Conservation (phyloP, 2,888 invertebrate genomes). For the Rhagonycha fulva region DNA sequence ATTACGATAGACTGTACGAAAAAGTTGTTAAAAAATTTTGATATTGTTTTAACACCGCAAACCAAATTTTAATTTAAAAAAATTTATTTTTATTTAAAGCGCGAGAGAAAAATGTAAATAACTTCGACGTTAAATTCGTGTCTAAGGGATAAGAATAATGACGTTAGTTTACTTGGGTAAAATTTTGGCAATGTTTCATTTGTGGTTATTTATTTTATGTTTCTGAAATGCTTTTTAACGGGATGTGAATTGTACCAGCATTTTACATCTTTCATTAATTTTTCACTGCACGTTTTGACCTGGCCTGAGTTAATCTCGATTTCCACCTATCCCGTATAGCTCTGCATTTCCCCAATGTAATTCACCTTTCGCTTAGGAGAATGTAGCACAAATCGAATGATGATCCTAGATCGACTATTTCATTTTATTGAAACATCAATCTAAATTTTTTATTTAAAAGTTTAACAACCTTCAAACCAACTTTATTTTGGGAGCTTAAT, state of each 20-base stretch:
- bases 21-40: background rate
- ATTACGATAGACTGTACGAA: background rate
- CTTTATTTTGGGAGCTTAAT: background rate
- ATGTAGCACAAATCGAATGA: conserved; percentile 15
- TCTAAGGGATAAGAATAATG: background rate
- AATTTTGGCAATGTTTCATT: background rate
- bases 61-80: background rate
- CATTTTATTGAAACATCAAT: conserved; percentile 12
- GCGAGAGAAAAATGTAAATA: background rate
- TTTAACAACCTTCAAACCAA: background rate
- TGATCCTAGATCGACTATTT: conserved; percentile 14
- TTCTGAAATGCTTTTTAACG: conserved; percentile 7
- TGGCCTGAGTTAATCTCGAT: conserved; percentile 24
- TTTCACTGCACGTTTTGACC: conserved; percentile 35
- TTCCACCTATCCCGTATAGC: conserved; percentile 29
- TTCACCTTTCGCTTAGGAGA: conserved; percentile 19
- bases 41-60: background rate
- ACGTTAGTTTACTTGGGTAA: background rate
- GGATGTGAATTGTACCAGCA: conserved; percentile 30
- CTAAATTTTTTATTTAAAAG: conserved; percentile 7
- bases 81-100: background rate
- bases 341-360: conserved; percentile 19
- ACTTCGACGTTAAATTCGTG: background rate
- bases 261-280: conserved; percentile 40
- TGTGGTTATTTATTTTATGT: background rate